Evolutionary conservation across 2,113 vertebrate species (phyloP), one percentile per base, ranked within the genome.

Genomic region (Hepsetus odoe): DNA sequence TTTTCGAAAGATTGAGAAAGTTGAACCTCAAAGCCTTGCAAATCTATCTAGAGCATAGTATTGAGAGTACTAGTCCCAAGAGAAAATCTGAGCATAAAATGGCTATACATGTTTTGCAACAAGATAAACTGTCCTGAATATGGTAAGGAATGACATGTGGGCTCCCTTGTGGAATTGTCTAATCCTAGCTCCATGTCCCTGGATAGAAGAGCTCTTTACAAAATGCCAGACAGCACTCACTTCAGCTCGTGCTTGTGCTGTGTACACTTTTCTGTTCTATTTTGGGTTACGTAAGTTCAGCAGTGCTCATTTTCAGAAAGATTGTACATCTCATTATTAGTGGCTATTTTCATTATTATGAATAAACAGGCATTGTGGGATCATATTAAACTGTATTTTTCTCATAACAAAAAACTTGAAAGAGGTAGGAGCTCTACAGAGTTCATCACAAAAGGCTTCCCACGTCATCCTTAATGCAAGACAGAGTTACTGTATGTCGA

Each of bases 1-100:
- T 76, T 77, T 56, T n/a, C 53, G 7, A n/a, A 83, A 85, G 83
- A 85, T 67, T 72, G 87, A 77, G 86, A 86, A 86, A 82, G 77
- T 82, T 82, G 86, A 82, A 85, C 83, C 81, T 83, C 79, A 87
- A 87, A 80, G 78, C 74, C 53, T 46, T 80, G 83, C 72, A 82
- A 81, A 81, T 85, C 76, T 80, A 77, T 62, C 73, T 67, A 83
- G 80, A 75, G 65, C 62, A 62, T 18, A 32, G 58, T 79, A 69
- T 61, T 64, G 53, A 80, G 77, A 75, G 70, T 4, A 68, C 35
- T 51, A 18, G 32, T 83, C n/a, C 76, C 78, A 68, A 40, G 76
- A 74, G 75, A 44, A 70, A 74, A 81, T 70, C 69, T 65, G 59
- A 74, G 58, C 75, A 74, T 69, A 76, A 76, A 70, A 83, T 28